Evolutionary conservation across 1,140 invertebrate genomes (phyloP).

Genomic region (Drosophila santomea): DNA sequence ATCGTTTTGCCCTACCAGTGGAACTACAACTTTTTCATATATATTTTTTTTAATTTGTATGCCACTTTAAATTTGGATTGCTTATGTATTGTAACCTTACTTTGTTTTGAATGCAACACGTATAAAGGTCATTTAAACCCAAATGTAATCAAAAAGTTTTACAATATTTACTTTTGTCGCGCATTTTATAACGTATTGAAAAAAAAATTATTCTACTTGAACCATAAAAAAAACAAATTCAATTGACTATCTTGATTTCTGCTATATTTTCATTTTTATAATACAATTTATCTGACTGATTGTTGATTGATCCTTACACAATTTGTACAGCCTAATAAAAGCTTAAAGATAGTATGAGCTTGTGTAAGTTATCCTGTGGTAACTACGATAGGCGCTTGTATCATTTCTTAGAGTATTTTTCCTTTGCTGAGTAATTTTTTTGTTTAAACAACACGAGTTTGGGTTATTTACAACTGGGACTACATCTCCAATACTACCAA

Average conservation of each 20-base stretch:
- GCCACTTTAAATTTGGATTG: neutral
- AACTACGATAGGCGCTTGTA: neutral
- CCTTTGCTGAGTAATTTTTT: neutral
- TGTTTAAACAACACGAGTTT: neutral
- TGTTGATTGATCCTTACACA: constrained; percentile 53
- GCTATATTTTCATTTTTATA: constrained; percentile 72
- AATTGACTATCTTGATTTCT: constrained; percentile 46
- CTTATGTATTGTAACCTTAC: neutral
- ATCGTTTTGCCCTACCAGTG: constrained; percentile 17
- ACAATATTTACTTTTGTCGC: no score
- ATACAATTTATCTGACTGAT: constrained; percentile 67
- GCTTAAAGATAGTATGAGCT: neutral
- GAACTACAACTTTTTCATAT: neutral
- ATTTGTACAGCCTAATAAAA: constrained; percentile 36
- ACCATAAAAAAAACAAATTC: neutral
- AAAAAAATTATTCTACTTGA: no score
- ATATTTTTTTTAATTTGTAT: no score
- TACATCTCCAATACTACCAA: neutral
- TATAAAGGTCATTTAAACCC: no score
- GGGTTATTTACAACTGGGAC: constrained; percentile 6
- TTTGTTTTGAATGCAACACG: no score
- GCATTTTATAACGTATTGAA: no score
- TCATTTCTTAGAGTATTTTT: neutral
- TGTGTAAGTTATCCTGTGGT: neutral
- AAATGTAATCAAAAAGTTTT: no score